Conservation (phyloP, 2,113 vertebrate species). For the Cheilinus undulatus region DNA sequence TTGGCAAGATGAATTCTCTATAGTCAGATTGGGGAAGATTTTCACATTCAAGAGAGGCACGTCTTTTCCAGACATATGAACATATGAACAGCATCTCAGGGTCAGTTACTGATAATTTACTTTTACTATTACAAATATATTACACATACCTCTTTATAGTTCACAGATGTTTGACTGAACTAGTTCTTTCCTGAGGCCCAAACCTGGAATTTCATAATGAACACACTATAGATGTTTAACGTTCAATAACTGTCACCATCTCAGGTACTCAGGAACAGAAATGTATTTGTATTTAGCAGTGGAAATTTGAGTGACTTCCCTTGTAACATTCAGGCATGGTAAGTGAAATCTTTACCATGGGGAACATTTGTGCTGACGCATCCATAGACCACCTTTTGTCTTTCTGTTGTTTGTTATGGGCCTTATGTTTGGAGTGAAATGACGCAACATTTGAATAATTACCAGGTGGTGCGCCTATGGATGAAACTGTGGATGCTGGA, state of each 20-base stretch:
- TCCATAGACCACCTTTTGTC: constrained; percentile 61
- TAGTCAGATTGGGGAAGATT: no score
- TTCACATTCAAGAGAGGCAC: no score
- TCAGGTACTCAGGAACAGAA: not conserved
- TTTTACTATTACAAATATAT: no score
- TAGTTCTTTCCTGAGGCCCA: not conserved
- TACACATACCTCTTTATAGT: no score
- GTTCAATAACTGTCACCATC: not conserved
- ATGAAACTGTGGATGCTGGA: constrained; percentile 43
- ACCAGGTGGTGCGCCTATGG: constrained; percentile 52
- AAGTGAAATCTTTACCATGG: constrained; percentile 64
- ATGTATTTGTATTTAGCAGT: not conserved
- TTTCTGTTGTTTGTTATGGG: not conserved
- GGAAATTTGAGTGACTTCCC: constrained; percentile 3
- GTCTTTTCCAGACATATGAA: no score
- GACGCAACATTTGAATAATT: not conserved
- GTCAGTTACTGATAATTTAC: no score
- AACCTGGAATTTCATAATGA: not conserved
- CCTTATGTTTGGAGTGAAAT: not conserved
- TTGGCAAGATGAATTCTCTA: no score
- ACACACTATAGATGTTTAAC: not conserved
- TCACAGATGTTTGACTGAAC: not conserved
- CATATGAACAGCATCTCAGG: no score
- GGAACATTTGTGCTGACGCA: constrained; percentile 51
- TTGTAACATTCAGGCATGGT: constrained; percentile 56